Evolutionary conservation across 1,140 invertebrate species (phyloP), one percentile per base, ranked within the genome.

Genomic region (Hyles vespertilio): DNA sequence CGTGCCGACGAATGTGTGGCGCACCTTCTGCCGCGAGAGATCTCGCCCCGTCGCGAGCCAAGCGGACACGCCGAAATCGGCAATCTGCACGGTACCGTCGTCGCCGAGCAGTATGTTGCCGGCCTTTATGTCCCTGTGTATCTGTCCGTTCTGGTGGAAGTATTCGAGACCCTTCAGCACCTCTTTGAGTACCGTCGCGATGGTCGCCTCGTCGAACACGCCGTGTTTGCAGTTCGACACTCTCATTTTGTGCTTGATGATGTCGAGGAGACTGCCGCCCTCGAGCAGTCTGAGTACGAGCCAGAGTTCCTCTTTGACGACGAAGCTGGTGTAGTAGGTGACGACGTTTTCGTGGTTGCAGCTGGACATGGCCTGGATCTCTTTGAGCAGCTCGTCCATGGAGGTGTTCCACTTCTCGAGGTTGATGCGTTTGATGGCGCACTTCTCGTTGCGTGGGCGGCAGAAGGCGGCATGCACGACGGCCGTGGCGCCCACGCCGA

Each of bases 341-440:
- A 99, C 98, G 22, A 99, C 98, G 90, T 99, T 99, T 87, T 99
- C 98, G 89, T 99, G 98, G 85, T 98, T 97, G 89, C 99, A 99
- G 58, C 97, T 98, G 56, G 97, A 98, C 99, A 99, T 99, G 1
- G 98, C 98, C 84, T 89, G 87, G 59, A 99, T 99, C 90, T 99
- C 98, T 93, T 99, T 99, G 91, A 98, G 91, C 60, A 94, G 89
- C 89, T 99, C 98, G 81, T 99, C 98, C 94, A 99, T 99, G 58
- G 97, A 98, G 4, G 98, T 99, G 87, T 99, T 99, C 96, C 98
- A 99, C 93, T 99, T 99, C 89, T 99, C 98, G 70, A 99, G 90
- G 90, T 99, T 99, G 79, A 99, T 99, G 65, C 98, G 92, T 89
- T 99, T 99, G 70, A 99, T 99, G 67, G 98, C 98, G 91, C 97